Percentiles rank a stretch among this genome's conserved stretches.
phyloP scores from a whole-genome alignment of 2,888 invertebrate genomes.

The Entomobrya proxima region DNA sequence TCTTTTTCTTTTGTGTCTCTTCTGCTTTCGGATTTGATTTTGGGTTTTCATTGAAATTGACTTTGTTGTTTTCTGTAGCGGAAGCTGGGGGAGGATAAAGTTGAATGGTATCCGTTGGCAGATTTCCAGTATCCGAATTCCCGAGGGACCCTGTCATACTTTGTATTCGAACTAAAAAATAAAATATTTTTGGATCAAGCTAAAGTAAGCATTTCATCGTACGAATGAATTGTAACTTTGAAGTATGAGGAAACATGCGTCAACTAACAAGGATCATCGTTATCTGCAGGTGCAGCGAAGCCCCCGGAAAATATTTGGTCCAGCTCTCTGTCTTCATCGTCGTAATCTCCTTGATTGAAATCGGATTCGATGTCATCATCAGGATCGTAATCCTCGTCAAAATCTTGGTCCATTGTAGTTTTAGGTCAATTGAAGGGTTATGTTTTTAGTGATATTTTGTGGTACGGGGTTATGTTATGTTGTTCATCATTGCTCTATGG shows the following conservation, averaged over 20 bases:
- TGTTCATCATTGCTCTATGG: too few relatives aligned
- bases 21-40: neutral
- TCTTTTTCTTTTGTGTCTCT: neutral
- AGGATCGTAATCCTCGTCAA: neutral
- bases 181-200: too few relatives aligned
- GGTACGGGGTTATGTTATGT: too few relatives aligned
- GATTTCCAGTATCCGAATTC: neutral
- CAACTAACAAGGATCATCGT: constrained; percentile 32
- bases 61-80: neutral
- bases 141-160: neutral
- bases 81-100: neutral
- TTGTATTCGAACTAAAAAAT: neutral
- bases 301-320: constrained; percentile 5
- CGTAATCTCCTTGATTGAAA: neutral
- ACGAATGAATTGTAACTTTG: neutral
- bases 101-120: neutral
- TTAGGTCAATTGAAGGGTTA: too few relatives aligned
- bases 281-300: constrained; percentile 3
- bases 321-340: neutral
- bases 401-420: neutral
- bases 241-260: neutral
- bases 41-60: neutral
- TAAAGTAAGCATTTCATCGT: too few relatives aligned
- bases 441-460: too few relatives aligned
- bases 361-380: neutral